Evolutionary conservation across 2,113 vertebrate species (phyloP).

Genomic region (Clarias magur): DNA sequence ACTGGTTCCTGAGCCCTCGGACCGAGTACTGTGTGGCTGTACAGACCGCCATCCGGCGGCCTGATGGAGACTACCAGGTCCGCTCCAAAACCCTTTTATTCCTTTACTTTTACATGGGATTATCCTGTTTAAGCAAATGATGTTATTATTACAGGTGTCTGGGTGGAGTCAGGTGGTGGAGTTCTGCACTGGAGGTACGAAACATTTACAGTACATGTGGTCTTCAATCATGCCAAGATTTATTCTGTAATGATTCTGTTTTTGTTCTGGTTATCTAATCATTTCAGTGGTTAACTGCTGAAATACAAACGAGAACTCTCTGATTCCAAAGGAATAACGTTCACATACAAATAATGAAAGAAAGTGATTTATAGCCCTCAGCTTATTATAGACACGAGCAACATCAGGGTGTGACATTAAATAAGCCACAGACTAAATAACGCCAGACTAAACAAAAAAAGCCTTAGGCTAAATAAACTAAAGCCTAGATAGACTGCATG

Average conservation of each 20-base stretch:
- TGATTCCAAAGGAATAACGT: too few relatives aligned
- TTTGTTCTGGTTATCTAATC: background rate
- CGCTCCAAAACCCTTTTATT: background rate
- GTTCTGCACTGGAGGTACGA: constrained; percentile 89
- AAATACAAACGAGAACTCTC: too few relatives aligned
- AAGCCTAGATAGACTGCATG: too few relatives aligned
- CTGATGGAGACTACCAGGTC: constrained; percentile 86
- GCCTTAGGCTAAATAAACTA: too few relatives aligned
- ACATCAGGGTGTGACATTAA: too few relatives aligned
- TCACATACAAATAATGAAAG: too few relatives aligned
- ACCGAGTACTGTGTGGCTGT: constrained; percentile 91
- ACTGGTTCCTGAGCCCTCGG: constrained; percentile 94
- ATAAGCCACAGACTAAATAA: too few relatives aligned
- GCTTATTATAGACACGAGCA: too few relatives aligned
- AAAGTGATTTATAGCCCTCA: too few relatives aligned
- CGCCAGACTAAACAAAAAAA: too few relatives aligned
- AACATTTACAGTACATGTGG: background rate
- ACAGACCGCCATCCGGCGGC: constrained; percentile 88
- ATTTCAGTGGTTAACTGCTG: too few relatives aligned
- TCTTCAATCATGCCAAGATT: background rate
- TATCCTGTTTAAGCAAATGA: background rate
- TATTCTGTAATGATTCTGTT: background rate
- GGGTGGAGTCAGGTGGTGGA: constrained; percentile 91
- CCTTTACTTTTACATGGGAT: background rate
- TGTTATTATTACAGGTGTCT: constrained; percentile 69